Evolutionary conservation across 2,888 invertebrate species (phyloP).

Genomic region (Neria commutata): DNA sequence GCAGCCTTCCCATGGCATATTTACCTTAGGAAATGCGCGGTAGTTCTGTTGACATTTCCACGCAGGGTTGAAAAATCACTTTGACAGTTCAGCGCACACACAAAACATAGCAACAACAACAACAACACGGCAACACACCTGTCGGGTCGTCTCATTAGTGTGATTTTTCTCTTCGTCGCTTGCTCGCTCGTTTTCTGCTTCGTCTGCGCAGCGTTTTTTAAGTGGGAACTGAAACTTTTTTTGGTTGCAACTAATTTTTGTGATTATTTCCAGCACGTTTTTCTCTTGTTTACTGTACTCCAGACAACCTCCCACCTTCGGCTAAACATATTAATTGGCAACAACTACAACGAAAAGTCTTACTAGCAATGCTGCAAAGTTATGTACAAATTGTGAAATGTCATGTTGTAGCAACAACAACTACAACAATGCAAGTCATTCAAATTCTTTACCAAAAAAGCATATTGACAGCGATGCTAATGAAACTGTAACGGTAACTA

Average conservation of each 20-base stretch:
- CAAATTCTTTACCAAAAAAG: not conserved
- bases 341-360: no score
- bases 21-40: not conserved
- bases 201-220: not conserved
- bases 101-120: not conserved
- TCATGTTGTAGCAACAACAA: no score
- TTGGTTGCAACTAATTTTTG: no score
- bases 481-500: constrained; percentile 54
- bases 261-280: no score
- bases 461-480: constrained; percentile 31
- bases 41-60: constrained; percentile 2
- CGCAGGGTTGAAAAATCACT: not conserved
- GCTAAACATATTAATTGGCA: no score
- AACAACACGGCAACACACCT: not conserved
- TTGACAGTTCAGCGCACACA: not conserved
- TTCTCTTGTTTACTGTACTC: no score
- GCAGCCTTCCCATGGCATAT: not conserved
- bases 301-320: no score
- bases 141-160: not conserved
- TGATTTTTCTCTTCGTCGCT: not conserved
- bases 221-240: not conserved
- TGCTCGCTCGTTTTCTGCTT: not conserved
- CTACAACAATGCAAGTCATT: not conserved
- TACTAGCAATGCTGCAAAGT: no score
- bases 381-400: no score